Base-by-base conservation (phyloP, 1,140 invertebrate species). In the Cyrtorhinus lividipennis region DNA sequence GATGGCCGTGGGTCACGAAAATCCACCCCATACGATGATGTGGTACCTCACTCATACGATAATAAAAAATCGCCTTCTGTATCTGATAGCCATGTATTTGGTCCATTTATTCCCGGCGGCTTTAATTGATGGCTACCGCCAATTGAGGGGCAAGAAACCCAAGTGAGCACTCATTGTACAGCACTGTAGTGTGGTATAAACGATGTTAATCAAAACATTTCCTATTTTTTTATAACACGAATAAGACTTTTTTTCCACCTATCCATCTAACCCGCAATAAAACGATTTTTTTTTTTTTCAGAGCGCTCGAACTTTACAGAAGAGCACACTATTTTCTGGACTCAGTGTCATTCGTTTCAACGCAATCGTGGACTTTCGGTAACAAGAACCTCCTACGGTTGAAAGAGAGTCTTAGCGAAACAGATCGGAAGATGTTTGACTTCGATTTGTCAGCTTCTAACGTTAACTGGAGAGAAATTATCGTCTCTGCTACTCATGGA, bases 321-420 rank as follows among this genome's bases (percentile, higher is more conserved):
- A 87, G 86, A 71, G 81, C 91, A 45, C 78, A 84, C 63, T 83
- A 85, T 69, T 83, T 88, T 59, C 79, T 82, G 22, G 75, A 76
- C 18, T 81, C 82, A 1, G 74, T 90, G 18, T 78, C 83, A 44
- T 90, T 83, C 70, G 91, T 91, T 70, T 81, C 82, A 20, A 76
- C 77, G 0, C 75, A 80, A 46, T 74, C 85, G 66, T 91, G 87
- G 81, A 77, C 79, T 27, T 89, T 90, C 67, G 72, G 78, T 20
- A 85, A 85, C 67, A 73, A 79, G 0, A 89, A 90, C 69, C 74
- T 81, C 0, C 73, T 81, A 13, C 67, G 70, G n/a, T 72, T 94
- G 59, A 77, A 81, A 68, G 69, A 72, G 1, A 79, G 79, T 22
- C 69, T 92, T 46, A 75, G 80, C 2, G 70, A 69, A 0, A 71